Conservation (phyloP, 2,888 invertebrate genomes). For the Acleris emargana region DNA sequence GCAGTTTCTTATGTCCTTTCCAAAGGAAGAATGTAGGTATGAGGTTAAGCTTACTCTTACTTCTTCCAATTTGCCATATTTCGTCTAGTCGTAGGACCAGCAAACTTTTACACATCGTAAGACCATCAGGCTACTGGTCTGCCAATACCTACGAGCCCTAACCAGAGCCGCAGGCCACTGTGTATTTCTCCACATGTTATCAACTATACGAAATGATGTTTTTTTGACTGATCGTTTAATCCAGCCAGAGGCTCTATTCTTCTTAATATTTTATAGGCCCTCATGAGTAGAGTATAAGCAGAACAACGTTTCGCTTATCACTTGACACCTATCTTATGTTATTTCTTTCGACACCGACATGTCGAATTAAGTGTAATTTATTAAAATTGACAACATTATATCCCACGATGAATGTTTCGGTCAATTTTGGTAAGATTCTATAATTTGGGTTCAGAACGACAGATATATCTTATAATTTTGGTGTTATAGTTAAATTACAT, state of each 20-base stretch:
- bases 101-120: too few relatives aligned
- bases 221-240: too few relatives aligned
- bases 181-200: too few relatives aligned
- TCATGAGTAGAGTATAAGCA: not conserved
- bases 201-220: too few relatives aligned
- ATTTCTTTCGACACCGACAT: conserved; percentile 7
- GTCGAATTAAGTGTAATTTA: conserved; percentile 40
- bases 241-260: too few relatives aligned
- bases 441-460: conserved; percentile 2
- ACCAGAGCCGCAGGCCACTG: too few relatives aligned
- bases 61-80: not conserved
- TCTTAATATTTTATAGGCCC: too few relatives aligned
- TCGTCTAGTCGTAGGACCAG: too few relatives aligned
- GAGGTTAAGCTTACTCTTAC: not conserved
- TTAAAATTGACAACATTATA: conserved; percentile 38
- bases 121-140: too few relatives aligned
- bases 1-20: too few relatives aligned
- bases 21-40: too few relatives aligned
- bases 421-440: not conserved
- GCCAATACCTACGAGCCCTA: too few relatives aligned
- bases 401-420: not conserved
- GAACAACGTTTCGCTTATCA: conserved; percentile 1
- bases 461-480: not conserved
- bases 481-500: conserved; percentile 5
- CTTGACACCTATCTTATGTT: not conserved